A percentile compares a stretch with the other conserved stretches of the same genome.
Conservation (phyloP, 2,113 vertebrate genomes). For the Antennarius striatus region DNA sequence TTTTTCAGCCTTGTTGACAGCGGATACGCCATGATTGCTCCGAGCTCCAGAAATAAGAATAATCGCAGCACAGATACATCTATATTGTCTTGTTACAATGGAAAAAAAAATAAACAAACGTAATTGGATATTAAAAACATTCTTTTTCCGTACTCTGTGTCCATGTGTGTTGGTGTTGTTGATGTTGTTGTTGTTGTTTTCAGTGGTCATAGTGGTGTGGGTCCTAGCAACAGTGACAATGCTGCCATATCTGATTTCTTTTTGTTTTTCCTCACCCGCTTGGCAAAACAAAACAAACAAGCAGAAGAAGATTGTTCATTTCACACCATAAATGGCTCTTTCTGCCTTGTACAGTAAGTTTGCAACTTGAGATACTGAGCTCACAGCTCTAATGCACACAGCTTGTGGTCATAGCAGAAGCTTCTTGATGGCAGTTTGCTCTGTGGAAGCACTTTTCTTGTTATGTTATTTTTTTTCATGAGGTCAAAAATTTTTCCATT, state of each 20-base stretch:
- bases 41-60: constrained; percentile 60
- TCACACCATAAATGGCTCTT: constrained; percentile 93
- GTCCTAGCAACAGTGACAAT: constrained; percentile 72
- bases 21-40: constrained; percentile 71
- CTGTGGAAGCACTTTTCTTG: too few relatives aligned
- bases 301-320: constrained; percentile 96
- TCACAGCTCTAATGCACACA: constrained; percentile 77
- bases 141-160: constrained; percentile 67
- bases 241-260: constrained; percentile 83
- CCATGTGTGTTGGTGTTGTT: constrained; percentile 66
- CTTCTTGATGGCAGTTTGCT: not conserved
- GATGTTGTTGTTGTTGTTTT: constrained; percentile 59
- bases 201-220: constrained; percentile 83
- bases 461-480: too few relatives aligned
- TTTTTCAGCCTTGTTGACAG: constrained; percentile 76
- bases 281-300: constrained; percentile 83
- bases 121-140: constrained; percentile 72
- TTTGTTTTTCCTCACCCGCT: constrained; percentile 90
- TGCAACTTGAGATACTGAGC: constrained; percentile 91
- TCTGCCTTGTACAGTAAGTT: constrained; percentile 89
- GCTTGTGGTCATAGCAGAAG: constrained; percentile 13
- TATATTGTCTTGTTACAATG: constrained; percentile 75
- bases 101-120: constrained; percentile 71
- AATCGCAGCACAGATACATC: constrained; percentile 66
- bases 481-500: too few relatives aligned